Evolutionary conservation across 2,113 vertebrate genomes (phyloP).

Genomic region (Trachemys scripta): DNA sequence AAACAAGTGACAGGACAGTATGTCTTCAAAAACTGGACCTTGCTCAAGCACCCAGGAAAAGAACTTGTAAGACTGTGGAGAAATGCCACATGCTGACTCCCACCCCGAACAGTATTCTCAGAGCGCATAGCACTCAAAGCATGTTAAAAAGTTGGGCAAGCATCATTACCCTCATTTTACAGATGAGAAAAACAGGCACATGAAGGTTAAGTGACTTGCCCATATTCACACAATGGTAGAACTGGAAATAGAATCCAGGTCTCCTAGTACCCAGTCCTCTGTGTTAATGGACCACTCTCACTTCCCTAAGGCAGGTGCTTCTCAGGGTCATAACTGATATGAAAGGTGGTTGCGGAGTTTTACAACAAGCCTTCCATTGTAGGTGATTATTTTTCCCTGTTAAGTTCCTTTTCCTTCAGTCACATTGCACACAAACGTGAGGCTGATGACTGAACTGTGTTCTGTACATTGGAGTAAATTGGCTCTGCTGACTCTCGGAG

Average conservation of each 20-base stretch:
- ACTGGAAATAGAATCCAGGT: not conserved
- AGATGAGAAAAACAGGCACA: not conserved
- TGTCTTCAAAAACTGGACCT: not conserved
- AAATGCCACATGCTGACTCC: not conserved
- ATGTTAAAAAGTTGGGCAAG: too few species aligned
- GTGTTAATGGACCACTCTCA: not conserved
- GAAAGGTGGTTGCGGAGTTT: not conserved
- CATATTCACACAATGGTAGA: not conserved
- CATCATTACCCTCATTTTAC: not conserved
- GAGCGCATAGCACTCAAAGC: not conserved
- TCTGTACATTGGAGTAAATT: not conserved
- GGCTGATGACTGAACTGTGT: not conserved
- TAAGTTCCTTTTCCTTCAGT: not conserved
- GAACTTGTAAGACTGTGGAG: not conserved
- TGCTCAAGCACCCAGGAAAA: not conserved
- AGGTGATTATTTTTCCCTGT: not conserved
- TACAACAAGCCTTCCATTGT: not conserved
- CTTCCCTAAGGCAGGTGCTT: not conserved
- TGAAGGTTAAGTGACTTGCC: not conserved
- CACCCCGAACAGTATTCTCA: fast-evolving
- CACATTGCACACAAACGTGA: not conserved
- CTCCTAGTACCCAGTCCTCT: not conserved
- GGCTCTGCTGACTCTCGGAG: not conserved
- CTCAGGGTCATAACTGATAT: not conserved
- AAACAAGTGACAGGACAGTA: not conserved